These are phyloP conservation scores for Petroica traversi DNA, from an alignment of 2,113 vertebrate genomes.

Conservation along the genomic window DNA sequence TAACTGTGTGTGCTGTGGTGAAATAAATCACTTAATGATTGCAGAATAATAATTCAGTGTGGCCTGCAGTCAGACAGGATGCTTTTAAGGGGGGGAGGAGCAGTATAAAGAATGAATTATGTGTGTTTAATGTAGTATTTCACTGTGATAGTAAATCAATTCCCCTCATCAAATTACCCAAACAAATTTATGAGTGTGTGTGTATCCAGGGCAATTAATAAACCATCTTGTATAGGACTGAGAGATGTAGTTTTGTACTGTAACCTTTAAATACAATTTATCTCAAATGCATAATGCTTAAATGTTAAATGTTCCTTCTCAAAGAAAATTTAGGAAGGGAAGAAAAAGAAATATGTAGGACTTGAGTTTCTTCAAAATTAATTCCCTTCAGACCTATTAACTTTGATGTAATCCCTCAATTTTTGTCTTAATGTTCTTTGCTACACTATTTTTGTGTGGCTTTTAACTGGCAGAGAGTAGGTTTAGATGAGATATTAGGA, in stretches of 20 bases:
- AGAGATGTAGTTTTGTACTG: background rate
- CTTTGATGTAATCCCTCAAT: background rate
- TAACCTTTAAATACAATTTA: constrained; percentile 16
- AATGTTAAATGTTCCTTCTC: background rate
- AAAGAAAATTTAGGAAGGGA: background rate
- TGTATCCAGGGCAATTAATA: background rate
- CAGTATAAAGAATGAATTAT: background rate
- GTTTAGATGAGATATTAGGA: background rate
- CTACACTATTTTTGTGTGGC: background rate
- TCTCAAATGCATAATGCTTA: background rate
- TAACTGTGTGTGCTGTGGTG: background rate
- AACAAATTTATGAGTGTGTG: background rate
- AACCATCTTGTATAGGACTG: background rate
- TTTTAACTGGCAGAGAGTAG: background rate
- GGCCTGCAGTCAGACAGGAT: background rate
- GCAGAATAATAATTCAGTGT: background rate
- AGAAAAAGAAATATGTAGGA: background rate
- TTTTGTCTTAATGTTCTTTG: background rate
- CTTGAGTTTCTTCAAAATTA: background rate
- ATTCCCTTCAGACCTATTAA: background rate
- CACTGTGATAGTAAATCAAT: constrained; percentile 18
- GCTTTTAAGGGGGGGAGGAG: background rate
- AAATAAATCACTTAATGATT: constrained; percentile 25
- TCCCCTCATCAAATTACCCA: background rate
- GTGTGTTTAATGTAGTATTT: background rate